phyloP scores from a whole-genome alignment of 2,888 invertebrate genomes.

The Lissocephala sabroskyi region DNA sequence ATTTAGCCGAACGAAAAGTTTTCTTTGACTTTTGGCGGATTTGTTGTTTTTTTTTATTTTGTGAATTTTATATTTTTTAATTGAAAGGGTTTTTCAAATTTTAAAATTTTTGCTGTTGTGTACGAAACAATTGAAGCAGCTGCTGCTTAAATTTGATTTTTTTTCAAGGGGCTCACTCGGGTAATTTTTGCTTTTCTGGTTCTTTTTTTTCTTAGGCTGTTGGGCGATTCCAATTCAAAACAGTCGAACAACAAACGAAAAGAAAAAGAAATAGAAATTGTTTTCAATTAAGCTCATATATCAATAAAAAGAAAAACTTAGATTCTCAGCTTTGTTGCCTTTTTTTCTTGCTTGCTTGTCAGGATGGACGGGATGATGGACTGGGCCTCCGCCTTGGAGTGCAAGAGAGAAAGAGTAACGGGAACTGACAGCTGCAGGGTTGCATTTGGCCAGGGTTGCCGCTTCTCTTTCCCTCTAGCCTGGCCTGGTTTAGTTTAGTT shows the following conservation, averaged over 20 bases:
- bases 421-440: background rate
- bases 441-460: background rate
- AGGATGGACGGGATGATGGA: background rate
- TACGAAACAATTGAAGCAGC: conserved; percentile 1
- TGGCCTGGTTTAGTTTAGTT: no score
- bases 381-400: conserved; percentile 19
- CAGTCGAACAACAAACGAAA: conserved; percentile 54
- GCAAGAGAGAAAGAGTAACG: background rate
- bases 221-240: conserved; percentile 52
- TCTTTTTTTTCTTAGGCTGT: conserved; percentile 10
- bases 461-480: no score
- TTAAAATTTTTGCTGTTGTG: conserved; percentile 3
- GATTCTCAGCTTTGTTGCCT: no score
- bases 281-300: conserved; percentile 48
- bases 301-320: conserved; percentile 8
- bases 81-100: background rate
- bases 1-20: conserved; percentile 5
- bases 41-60: conserved; percentile 14
- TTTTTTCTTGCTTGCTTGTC: conserved; percentile 5
- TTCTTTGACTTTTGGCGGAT: conserved; percentile 4
- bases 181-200: background rate
- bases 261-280: conserved; percentile 63
- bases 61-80: conserved; percentile 9
- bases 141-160: conserved; percentile 32
- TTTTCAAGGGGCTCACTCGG: conserved; percentile 1